Evolutionary conservation across 2,113 vertebrate species (phyloP).

Genomic region (Merops nubicus): DNA sequence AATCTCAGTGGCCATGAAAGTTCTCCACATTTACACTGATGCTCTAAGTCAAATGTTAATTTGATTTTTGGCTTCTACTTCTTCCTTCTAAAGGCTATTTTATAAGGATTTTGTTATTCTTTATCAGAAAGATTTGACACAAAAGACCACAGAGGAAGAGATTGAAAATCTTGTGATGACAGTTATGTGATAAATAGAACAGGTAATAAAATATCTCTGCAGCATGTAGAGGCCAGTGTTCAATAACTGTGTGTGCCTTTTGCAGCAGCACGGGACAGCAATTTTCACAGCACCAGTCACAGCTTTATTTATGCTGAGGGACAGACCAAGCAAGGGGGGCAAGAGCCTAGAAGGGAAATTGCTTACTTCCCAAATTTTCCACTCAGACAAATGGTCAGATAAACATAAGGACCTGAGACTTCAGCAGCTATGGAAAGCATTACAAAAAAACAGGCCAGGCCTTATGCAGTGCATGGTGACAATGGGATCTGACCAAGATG

Average conservation of each 20-base stretch:
- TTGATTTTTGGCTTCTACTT: not conserved
- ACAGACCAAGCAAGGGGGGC: not conserved
- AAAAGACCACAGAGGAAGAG: not conserved
- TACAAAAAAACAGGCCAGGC: not conserved
- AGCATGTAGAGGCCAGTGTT: accelerated
- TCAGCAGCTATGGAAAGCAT: not conserved
- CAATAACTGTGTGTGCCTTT: accelerated
- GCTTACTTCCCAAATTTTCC: not conserved
- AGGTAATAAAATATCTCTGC: not conserved
- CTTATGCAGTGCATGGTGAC: not conserved
- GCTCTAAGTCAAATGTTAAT: not conserved
- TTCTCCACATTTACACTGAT: not conserved
- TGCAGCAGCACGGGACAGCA: not conserved
- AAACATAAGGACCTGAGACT: not conserved
- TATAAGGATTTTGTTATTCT: not conserved
- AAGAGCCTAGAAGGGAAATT: not conserved
- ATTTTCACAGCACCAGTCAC: not conserved
- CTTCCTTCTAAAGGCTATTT: not conserved
- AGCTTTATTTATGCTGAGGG: not conserved
- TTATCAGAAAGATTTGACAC: not conserved
- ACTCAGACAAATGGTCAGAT: not conserved
- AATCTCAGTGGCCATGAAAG: not conserved
- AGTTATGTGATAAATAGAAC: not conserved
- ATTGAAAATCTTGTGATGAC: not conserved
- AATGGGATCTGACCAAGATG: not conserved